Base-by-base conservation (phyloP, 2,113 vertebrate genomes). In the Peromyscus polionotus region DNA sequence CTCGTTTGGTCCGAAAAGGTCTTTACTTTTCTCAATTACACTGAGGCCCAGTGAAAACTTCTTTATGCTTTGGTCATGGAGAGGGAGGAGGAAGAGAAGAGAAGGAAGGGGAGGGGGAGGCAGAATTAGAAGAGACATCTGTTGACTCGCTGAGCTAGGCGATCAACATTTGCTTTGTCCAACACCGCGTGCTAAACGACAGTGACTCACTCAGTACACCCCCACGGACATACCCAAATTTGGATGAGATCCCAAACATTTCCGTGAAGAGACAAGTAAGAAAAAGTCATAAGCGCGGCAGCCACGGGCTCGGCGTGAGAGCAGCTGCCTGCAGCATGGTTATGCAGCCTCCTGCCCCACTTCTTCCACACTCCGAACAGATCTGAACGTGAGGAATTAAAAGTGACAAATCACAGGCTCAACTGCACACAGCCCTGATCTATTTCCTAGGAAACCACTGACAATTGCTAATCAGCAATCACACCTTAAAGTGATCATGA, bases 171-270 rank as follows among this genome's bases (percentile, higher is more conserved):
- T 73, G 77, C 90, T 68, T 84, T 39, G 63, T 39, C 19, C n/a
- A n/a, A 51, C 26, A 48, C n/a, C 57, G 33, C 1, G 1, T 28
- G 73, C 91, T 67, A 90, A 95, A 72, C 13, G 13, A 92, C 77
- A 48, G 3, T 85, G 91, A 73, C n/a, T 92, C 91, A 70, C 0
- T 14, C 19, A 3, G 26, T 11, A n/a, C 28, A 24, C 12, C 45
- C 90, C 93, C 39, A 68, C 0, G 36, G 86, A 83, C 57, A 51
- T 1, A 45, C 10, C 76, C 88, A 68, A 26, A 33, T 39, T 2
- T 75, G 79, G 94, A 94, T 75, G 75, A 65, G 31, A 76, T 81
- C 84, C 72, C 91, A 88, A 92, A 92, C n/a, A 59, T 75, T 94
- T 88, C 4, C 48, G 39, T 89, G 65, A 80, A 57, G 88, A 92